Conservation (phyloP, 2,113 vertebrate species). For the Hystrix cristata region DNA sequence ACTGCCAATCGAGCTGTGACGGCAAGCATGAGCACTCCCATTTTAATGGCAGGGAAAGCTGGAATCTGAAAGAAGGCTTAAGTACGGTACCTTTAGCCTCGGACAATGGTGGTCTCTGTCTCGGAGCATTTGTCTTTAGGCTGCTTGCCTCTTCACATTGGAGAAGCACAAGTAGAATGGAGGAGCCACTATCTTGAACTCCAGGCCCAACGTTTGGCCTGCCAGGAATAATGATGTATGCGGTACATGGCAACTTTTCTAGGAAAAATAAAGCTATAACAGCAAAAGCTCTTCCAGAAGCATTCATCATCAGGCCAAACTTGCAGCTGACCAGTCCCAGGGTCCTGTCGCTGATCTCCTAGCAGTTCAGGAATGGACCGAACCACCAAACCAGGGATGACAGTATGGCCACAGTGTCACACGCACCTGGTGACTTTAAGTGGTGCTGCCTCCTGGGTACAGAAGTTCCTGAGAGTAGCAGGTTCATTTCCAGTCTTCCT, state of each 20-base stretch:
- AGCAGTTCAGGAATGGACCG: not conserved
- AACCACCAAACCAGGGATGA: not conserved
- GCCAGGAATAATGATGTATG: not conserved
- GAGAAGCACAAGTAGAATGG: not conserved
- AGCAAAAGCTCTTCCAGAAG: not conserved
- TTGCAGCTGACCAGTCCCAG: not conserved
- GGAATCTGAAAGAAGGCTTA: not conserved
- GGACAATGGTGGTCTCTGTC: not conserved
- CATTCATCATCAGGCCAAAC: not conserved
- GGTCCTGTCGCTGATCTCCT: not conserved
- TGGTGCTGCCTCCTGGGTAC: not conserved
- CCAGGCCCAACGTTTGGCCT: not conserved
- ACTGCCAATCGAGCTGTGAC: not conserved
- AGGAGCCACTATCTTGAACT: not conserved
- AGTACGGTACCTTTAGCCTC: not conserved
- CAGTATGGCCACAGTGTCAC: not conserved
- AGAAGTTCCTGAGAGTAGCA: not conserved
- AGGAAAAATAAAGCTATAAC: not conserved
- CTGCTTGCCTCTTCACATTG: slow-evolving; percentile 1
- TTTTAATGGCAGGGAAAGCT: not conserved
- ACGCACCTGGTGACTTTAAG: not conserved
- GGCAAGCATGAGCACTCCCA: not conserved
- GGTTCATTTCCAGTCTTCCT: not conserved
- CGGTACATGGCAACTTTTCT: not conserved
- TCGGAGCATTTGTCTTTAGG: not conserved